Evolutionary conservation across 53 echinoderm and acorn worm species (phyloP).

Genomic region (Paracentrotus lividus): DNA sequence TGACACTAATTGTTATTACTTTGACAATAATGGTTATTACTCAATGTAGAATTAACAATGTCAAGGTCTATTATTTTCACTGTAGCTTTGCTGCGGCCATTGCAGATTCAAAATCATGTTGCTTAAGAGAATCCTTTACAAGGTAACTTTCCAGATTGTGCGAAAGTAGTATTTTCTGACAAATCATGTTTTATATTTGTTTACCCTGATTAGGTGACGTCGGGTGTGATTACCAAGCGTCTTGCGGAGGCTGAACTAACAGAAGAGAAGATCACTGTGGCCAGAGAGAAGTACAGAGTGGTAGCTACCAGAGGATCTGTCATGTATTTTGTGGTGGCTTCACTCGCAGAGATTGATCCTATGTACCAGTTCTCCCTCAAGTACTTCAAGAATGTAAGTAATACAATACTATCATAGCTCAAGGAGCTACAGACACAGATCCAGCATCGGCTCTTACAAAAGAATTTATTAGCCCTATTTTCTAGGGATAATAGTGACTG

Average conservation of each 20-base stretch:
- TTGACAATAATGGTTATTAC: not conserved
- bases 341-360: constrained; percentile 98
- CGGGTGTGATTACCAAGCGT: constrained; percentile 96
- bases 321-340: constrained; percentile 98
- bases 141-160: no score
- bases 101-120: no score
- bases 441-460: no score
- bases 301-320: constrained; percentile 96
- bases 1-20: no score
- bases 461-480: no score
- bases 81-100: not conserved
- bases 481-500: no score
- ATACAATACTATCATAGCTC: not conserved
- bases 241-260: constrained; percentile 94
- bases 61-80: not conserved
- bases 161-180: not conserved
- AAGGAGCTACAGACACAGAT: no score
- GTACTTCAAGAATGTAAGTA: constrained; percentile 98
- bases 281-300: constrained; percentile 96
- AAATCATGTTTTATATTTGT: not conserved
- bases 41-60: not conserved
- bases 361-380: constrained; percentile 99
- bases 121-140: no score
- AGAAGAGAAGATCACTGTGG: constrained; percentile 95
- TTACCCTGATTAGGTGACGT: constrained; percentile 83